Percentiles rank a stretch among this genome's conserved stretches.
Conservation (phyloP, 2,888 invertebrate genomes). For the Colletes collaris region DNA sequence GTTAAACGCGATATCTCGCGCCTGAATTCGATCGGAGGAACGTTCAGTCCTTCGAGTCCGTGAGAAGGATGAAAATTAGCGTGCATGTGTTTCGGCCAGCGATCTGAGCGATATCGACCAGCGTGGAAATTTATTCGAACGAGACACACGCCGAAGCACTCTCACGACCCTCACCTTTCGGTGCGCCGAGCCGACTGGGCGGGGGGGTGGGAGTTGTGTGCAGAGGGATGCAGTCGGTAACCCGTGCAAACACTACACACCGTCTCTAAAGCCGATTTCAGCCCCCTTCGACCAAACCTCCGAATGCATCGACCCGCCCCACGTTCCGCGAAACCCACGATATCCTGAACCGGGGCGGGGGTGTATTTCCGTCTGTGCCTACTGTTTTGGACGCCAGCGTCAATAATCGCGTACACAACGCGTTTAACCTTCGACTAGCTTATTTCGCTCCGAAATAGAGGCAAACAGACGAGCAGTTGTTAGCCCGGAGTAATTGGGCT, state of each 20-base stretch:
- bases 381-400: constrained; percentile 10
- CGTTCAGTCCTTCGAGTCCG: neutral
- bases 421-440: constrained; percentile 12
- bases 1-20: too few relatives aligned
- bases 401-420: constrained; percentile 27
- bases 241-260: constrained; percentile 63
- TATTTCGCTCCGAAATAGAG: constrained; percentile 3
- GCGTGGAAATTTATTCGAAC: constrained; percentile 47
- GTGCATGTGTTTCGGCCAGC: constrained; percentile 22
- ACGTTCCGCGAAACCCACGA: constrained; percentile 9
- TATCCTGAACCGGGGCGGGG: neutral
- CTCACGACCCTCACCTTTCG: constrained; percentile 37
- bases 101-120: constrained; percentile 48
- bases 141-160: constrained; percentile 23
- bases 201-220: constrained; percentile 55
- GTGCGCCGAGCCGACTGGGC: constrained; percentile 13
- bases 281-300: constrained; percentile 55
- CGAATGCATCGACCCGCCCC: constrained; percentile 34
- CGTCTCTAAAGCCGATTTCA: constrained; percentile 65
- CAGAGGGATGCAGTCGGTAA: constrained; percentile 64
- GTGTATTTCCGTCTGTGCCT: constrained; percentile 18
- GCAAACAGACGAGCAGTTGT: too few relatives aligned
- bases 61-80: neutral
- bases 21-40: too few relatives aligned
- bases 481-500: too few relatives aligned